Base-by-base conservation (phyloP, 37 sponge, comb jelly and placozoan genomes). In the Cladorhizidae sp. region DNA sequence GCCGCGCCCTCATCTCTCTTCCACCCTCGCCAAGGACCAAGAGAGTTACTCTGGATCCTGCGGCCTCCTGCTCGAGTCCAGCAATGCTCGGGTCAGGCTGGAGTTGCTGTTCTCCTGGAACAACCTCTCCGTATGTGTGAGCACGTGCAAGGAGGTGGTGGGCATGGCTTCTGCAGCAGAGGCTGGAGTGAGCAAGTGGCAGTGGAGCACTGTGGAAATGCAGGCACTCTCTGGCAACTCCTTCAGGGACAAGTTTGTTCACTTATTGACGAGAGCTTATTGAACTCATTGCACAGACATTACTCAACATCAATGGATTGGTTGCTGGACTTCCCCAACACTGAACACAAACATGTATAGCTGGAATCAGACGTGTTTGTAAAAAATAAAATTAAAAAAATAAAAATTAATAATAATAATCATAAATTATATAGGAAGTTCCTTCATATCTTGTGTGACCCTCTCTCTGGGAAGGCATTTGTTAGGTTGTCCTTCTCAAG, bases 51-150 rank as follows among this genome's bases (percentile, higher is more conserved):
- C 55, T 26, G 68, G 61, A 25, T 81, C 88, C 18, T 70, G 80
- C 37, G 77, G 42, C 49, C 25, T 92, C 23, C 38, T 85, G 36
- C 62, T 92, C 6, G 85, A 92, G 73, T 70, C 88, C 12, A 57
- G 64, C 21, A 76, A 84, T 72, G 85, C 85, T n/a, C 32, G 32
- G 17, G 18, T 28, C 17, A 2, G 36, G 35, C 31, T 65, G 67
- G 67, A 65, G 11, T 3, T 65, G 18, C 67, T 65, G 35, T 65
- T 65, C 36, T 32, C 26, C 36, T 65, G 67, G 67, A 65, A 65
- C 36, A 33, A 25, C 11, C 17, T 31, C 36, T 35, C 67, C 3
- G 31, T 65, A 2, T 32, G 67, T 12, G 5, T 65, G 17, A 33
- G 36, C 67, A 65, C 49, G 49, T 45, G 49, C 49, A 45, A 45